Conservation (phyloP, 2,113 vertebrate genomes). For the Opisthocomus hoazin region DNA sequence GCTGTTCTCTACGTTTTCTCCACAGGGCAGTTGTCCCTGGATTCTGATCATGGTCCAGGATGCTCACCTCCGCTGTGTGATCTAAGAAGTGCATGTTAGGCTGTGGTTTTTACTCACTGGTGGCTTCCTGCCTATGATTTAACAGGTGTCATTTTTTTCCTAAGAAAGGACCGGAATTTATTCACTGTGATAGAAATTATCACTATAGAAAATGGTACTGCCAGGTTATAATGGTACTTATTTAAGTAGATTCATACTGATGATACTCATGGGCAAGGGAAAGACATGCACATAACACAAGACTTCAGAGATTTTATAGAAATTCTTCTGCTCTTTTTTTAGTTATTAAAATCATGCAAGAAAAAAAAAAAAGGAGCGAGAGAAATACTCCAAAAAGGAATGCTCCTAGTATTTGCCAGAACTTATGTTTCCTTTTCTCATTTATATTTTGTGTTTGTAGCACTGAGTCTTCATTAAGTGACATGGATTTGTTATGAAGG, state of each 20-base stretch:
- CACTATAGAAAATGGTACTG: neutral
- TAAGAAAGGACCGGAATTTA: neutral
- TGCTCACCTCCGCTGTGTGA: accelerated
- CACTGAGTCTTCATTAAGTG: neutral
- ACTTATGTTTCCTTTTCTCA: neutral
- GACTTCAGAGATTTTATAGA: neutral
- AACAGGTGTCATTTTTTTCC: neutral
- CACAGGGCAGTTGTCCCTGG: neutral
- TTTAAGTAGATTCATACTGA: neutral
- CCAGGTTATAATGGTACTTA: neutral
- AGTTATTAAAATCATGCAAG: neutral
- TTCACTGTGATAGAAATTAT: neutral
- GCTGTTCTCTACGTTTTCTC: neutral
- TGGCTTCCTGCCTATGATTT: neutral
- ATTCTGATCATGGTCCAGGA: neutral
- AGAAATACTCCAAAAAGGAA: neutral
- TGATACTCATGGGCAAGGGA: neutral
- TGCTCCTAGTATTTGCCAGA: neutral
- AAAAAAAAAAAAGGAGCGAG: neutral
- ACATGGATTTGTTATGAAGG: neutral
- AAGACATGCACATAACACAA: neutral
- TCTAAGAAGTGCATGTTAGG: neutral
- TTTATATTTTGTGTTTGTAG: neutral
- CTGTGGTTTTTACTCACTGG: neutral
- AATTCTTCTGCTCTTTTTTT: neutral